Percentiles rank a stretch among this genome's conserved stretches.
Conservation (phyloP, 2,113 vertebrate genomes). For the Barnardius zonarius region DNA sequence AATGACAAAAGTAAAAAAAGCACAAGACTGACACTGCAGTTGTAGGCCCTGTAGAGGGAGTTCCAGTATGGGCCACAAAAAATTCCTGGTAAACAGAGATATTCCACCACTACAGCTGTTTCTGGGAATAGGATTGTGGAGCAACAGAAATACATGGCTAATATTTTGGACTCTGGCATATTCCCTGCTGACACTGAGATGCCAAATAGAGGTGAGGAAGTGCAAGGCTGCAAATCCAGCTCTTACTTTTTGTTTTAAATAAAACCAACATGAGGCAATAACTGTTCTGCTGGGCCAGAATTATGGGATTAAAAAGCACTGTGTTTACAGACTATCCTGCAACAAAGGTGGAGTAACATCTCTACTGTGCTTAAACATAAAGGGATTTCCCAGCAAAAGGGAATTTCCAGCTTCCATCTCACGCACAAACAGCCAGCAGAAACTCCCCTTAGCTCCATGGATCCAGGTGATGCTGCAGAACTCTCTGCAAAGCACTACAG, state of each 20-base stretch:
- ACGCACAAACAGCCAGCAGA: not conserved
- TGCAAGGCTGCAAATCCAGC: not conserved
- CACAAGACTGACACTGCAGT: not conserved
- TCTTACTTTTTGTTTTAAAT: not conserved
- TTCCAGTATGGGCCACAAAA: not conserved
- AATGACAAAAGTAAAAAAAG: not conserved
- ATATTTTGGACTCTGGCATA: not conserved
- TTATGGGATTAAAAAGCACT: not conserved
- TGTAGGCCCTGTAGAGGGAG: not conserved
- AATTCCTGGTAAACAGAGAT: not conserved
- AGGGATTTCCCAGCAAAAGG: constrained; percentile 10
- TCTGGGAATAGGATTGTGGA: not conserved
- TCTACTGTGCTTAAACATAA: not conserved
- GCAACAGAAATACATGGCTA: not conserved
- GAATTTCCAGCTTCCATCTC: constrained; percentile 1
- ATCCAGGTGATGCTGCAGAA: not conserved
- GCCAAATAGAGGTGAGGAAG: not conserved
- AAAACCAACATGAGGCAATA: not conserved
- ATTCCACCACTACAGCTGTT: not conserved
- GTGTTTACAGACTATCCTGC: not conserved
- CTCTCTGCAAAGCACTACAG: not conserved
- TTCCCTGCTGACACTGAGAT: not conserved
- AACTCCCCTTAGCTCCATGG: not conserved
- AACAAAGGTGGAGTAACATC: not conserved
- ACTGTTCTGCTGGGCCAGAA: not conserved